A percentile compares a stretch with the other conserved stretches of the same genome.
phyloP scores from a whole-genome alignment of 2,797 vertebrate genomes.

The Eutrigla gurnardus region DNA sequence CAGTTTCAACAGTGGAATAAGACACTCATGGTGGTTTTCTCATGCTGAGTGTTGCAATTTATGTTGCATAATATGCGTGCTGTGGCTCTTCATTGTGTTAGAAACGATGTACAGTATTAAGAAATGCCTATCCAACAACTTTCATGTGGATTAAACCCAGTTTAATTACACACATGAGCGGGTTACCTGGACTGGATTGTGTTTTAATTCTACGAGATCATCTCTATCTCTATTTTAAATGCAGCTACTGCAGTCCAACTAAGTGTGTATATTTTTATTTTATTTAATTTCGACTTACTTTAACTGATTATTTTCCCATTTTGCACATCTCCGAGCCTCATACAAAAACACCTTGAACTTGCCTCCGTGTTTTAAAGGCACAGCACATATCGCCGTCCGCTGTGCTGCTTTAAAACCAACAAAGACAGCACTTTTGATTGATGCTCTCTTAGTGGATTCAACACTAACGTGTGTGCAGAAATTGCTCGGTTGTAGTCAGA shows the following conservation, averaged over 20 bases:
- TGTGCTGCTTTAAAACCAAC: conserved; percentile 2
- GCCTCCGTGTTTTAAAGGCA: conserved; percentile 9
- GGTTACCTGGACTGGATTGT: not conserved
- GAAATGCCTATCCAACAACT: not conserved
- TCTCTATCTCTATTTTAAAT: not conserved
- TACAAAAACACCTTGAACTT: conserved; percentile 14
- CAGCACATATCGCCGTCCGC: not conserved
- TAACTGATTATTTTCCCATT: conserved; percentile 15
- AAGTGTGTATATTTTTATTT: not conserved
- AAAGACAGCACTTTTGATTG: conserved; percentile 23
- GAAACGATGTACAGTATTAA: not conserved
- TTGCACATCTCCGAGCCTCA: not conserved
- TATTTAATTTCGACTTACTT: not conserved
- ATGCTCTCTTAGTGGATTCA: conserved; percentile 1
- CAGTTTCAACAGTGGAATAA: not conserved
- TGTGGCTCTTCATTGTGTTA: not conserved
- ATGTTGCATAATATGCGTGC: not conserved
- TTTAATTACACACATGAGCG: not conserved
- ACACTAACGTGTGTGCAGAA: conserved; percentile 4
- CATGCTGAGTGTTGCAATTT: not conserved
- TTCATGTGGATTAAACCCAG: not conserved
- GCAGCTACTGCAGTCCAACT: not conserved
- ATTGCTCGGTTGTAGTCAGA: not conserved
- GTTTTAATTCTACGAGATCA: not conserved
- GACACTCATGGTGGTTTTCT: not conserved